These are phyloP conservation scores for Myiopsitta monachus DNA, from an alignment of 2,113 vertebrate species.

Conservation along the genomic window DNA sequence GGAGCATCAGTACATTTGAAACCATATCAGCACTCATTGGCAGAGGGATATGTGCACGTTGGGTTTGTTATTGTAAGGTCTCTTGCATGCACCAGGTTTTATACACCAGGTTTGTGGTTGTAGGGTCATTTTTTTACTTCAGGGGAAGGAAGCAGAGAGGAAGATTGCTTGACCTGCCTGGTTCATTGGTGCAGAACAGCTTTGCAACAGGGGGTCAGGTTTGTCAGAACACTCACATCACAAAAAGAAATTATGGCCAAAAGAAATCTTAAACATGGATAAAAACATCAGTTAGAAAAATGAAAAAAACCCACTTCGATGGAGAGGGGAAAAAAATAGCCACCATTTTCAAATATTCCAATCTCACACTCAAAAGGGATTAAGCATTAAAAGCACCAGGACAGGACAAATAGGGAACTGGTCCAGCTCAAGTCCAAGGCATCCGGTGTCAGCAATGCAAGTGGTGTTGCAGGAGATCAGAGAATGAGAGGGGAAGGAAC, in stretches of 20 bases:
- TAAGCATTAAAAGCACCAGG: background rate
- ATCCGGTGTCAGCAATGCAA: background rate
- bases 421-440: background rate
- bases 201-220: background rate
- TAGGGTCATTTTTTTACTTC: background rate
- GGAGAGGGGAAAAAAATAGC: background rate
- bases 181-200: constrained; percentile 34
- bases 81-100: background rate
- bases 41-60: background rate
- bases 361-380: background rate
- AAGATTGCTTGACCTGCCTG: constrained; percentile 10
- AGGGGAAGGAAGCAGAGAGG: background rate
- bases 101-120: accelerated
- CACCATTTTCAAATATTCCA: background rate
- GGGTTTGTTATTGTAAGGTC: background rate
- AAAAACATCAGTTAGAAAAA: background rate
- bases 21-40: background rate
- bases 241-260: background rate
- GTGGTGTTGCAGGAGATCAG: background rate
- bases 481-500: background rate
- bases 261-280: background rate
- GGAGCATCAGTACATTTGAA: background rate
- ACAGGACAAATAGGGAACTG: background rate
- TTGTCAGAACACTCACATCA: constrained; percentile 23
- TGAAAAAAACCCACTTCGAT: background rate